phyloP scores from a whole-genome alignment of 1,140 invertebrate genomes.

The Aphaenogaster ashmeadi region DNA sequence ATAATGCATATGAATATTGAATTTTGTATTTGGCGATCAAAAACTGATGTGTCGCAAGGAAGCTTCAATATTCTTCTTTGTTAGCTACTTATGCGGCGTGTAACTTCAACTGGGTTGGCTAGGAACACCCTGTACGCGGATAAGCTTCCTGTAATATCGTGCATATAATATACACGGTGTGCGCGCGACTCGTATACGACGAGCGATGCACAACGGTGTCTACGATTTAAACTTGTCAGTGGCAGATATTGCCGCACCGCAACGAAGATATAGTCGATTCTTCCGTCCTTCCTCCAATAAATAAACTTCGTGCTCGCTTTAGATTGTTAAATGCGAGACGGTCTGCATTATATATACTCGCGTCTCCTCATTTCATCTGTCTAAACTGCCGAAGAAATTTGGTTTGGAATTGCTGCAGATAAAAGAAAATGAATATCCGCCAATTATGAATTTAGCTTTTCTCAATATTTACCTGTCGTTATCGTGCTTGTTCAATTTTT shows the following conservation, averaged over 20 bases:
- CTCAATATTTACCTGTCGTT: background rate
- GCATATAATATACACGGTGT: conserved; percentile 58
- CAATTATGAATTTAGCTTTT: background rate
- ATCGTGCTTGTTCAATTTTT: background rate
- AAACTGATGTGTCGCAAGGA: background rate
- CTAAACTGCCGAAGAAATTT: conserved; percentile 19
- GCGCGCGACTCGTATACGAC: conserved; percentile 26
- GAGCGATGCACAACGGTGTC: conserved; percentile 50
- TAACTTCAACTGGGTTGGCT: background rate
- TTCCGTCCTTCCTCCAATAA: conserved; percentile 43
- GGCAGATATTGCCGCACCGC: conserved; percentile 59
- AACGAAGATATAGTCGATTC: conserved; percentile 35
- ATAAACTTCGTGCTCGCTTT: conserved; percentile 57
- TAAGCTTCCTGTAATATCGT: conserved; percentile 41
- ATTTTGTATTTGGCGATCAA: background rate
- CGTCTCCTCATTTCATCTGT: conserved; percentile 38
- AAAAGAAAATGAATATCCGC: background rate
- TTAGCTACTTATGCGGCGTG: background rate
- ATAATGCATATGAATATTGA: background rate
- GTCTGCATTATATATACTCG: conserved; percentile 44
- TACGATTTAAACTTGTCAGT: conserved; percentile 68
- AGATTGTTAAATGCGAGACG: background rate
- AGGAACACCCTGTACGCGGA: conserved; percentile 33
- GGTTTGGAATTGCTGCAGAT: background rate
- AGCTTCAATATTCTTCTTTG: background rate